These are phyloP conservation scores for Chionomys nivalis DNA, from an alignment of 2,113 vertebrate genomes.

Conservation along the genomic window DNA sequence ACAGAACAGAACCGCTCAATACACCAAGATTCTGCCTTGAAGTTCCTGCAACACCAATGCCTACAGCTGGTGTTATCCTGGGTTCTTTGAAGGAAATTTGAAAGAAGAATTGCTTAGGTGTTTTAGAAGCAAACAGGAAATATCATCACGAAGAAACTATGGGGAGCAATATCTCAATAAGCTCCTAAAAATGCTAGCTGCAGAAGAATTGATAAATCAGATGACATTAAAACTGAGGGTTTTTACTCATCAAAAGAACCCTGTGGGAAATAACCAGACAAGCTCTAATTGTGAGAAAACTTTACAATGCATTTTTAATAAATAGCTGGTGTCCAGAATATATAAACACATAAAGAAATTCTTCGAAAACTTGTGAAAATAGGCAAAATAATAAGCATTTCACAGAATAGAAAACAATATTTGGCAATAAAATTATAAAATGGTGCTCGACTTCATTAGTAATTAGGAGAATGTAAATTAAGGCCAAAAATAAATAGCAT, in stretches of 20 bases:
- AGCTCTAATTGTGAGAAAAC: background rate
- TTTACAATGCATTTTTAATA: background rate
- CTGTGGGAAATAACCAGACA: background rate
- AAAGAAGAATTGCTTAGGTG: background rate
- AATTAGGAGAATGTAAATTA: slow-evolving; percentile 6
- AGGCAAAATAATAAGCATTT: background rate
- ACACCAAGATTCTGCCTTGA: background rate
- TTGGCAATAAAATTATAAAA: slow-evolving; percentile 7
- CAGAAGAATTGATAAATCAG: background rate
- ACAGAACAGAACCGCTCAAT: background rate
- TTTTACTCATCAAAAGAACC: background rate
- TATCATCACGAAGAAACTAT: background rate
- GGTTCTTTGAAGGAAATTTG: background rate
- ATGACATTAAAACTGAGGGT: background rate
- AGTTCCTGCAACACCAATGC: background rate
- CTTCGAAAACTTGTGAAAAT: background rate
- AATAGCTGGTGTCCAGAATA: background rate
- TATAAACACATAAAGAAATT: background rate
- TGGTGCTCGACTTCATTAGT: background rate
- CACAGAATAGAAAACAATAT: background rate
- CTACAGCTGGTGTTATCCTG: background rate
- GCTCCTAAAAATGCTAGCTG: background rate
- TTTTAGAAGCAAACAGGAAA: background rate
- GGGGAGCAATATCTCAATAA: background rate
- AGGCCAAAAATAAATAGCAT: background rate